Base-by-base conservation (phyloP, 2,113 vertebrate species). In the Promerops cafer region DNA sequence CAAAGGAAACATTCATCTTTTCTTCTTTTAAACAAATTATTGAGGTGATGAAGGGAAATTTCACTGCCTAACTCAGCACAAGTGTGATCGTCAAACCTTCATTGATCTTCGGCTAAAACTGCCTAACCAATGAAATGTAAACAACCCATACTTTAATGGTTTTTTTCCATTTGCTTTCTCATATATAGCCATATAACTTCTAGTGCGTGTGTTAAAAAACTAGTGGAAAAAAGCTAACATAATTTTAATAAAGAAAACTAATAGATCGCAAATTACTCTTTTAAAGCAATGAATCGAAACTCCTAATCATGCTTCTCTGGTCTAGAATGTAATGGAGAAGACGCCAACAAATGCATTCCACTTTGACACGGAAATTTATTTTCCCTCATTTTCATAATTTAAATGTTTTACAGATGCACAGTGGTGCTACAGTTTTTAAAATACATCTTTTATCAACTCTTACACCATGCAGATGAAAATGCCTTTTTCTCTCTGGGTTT, bases 91-190 rank as follows among this genome's bases (percentile, higher is more conserved):
- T 70, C 53, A 79, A 39, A 76, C 17, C 7, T 47, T 59, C 45
- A 22, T 30, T 71, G n/a, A 33, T 86, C 23, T 80, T 54, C 22
- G 40, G 24, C 11, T 53, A 40, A 89, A 87, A 59, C 3, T 68
- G 22, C 10, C 28, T 19, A 12, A 49, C 6, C 3, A 5, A 53
- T 79, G 23, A 80, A 72, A 54, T 37, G 16, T 6, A n/a, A 71
- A 19, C 10, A 59, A 40, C 17, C 19, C 14, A 15, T 33, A 50
- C 2, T 35, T 69, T 1, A 53, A 33, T 8, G 2, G 0, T 2
- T 35, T 61, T 71, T 70, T 64, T 30, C 11, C 27, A 40, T 33
- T 89, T 74, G 15, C 11, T 70, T 85, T 54, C n/a, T 66, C 10
- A 16, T 61, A 47, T 17, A 66, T 11, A 89, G 50, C 13, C 19